Evolutionary conservation across 2,113 vertebrate species (phyloP), one percentile per base, ranked within the genome.

Genomic region (Accipiter virgatus): DNA sequence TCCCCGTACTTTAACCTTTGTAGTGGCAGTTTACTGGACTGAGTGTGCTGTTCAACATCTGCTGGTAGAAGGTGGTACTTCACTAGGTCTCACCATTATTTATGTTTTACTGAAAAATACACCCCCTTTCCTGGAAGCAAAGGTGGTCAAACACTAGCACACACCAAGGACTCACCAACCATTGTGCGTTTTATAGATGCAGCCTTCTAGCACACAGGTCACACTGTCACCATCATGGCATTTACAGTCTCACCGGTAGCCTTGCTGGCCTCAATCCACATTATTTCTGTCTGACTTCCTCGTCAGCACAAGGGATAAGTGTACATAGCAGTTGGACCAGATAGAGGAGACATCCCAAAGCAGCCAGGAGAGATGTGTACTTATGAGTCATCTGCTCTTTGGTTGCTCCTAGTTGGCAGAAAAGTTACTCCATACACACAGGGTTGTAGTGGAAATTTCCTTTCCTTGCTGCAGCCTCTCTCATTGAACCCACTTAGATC

Each of bases 301-400:
- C 16, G 0, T 93, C 70, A 91, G 91, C 61, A 56, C 73, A 74
- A 65, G 50, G 86, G 25, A 25, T 48, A 84, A 79, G 34, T 40
- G 43, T 91, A 71, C 0, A 0, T 25, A 85, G 94, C 43, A 81
- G 65, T 75, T 89, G 70, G 83, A 91, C 56, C 43, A 85, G 65
- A 81, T 29, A 91, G 73, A 86, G 65, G 47, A 91, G 40, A 62
- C 45, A 40, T 96, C 83, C 61, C 15, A 58, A 50, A 89, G 89
- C 91, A 91, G 65, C 53, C 66, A 65, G 70, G 56, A 55, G 58
- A 86, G 65, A 93, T 62, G 66, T 75, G 78, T 67, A 36, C 45
- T 87, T 68, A 42, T 79, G 86, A 95, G 52, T 94, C 86, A 94
- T 94, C 65, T 62, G 56, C 68, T 92, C 36, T 93, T 93, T 27